Conservation (phyloP, 2,888 invertebrate genomes). For the Yponomeuta cagnagella region DNA sequence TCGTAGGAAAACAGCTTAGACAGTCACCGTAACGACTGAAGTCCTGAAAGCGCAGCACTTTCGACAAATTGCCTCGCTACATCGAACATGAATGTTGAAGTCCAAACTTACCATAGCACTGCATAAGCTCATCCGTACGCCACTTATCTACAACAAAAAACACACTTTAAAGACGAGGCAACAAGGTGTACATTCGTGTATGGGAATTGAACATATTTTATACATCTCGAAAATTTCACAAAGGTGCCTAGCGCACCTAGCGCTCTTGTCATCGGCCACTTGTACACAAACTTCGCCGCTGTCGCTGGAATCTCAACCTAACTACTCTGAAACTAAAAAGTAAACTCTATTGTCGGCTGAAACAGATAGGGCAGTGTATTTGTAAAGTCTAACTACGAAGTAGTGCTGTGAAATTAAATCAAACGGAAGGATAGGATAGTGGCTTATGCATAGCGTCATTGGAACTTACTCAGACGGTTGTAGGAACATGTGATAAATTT, state of each 20-base stretch:
- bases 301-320: background rate
- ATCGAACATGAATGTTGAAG: background rate
- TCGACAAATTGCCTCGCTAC: background rate
- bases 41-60: background rate
- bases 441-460: background rate
- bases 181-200: background rate
- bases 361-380: background rate
- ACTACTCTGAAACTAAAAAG: background rate
- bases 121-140: background rate
- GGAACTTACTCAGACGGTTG: background rate
- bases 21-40: background rate
- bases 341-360: background rate
- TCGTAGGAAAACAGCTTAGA: background rate
- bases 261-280: constrained; percentile 8
- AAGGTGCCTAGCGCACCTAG: constrained; percentile 10
- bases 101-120: background rate
- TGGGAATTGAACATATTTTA: background rate
- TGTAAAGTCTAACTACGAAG: background rate
- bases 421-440: background rate
- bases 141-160: background rate
- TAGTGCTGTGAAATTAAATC: background rate
- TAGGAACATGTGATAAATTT: too few species aligned
- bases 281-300: background rate
- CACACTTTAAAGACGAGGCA: background rate
- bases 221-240: constrained; percentile 8